Percentiles rank a stretch among this genome's conserved stretches.
These are phyloP conservation scores for Apis cerana DNA, from an alignment of 1,140 invertebrate genomes.

Conservation along the genomic window DNA sequence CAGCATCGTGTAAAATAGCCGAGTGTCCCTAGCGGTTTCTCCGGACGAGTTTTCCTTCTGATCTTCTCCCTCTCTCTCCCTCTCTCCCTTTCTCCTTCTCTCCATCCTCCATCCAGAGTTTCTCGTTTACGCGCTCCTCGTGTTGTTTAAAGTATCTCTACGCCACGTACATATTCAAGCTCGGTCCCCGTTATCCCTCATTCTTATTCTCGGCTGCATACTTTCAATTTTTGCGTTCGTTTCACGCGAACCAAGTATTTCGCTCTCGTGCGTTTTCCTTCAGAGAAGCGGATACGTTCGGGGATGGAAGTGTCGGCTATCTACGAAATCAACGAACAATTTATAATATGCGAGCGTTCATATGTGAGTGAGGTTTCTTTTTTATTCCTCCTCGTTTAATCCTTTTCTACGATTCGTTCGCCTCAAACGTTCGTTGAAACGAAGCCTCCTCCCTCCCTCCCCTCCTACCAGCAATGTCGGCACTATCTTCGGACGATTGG, in stretches of 20 bases:
- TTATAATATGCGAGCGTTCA: too few relatives aligned
- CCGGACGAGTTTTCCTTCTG: slow-evolving; percentile 28
- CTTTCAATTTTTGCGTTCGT: not conserved
- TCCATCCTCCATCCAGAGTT: not conserved
- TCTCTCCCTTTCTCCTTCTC: too few relatives aligned
- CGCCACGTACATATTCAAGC: not conserved
- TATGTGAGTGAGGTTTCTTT: too few relatives aligned
- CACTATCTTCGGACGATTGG: not conserved
- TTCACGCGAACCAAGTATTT: too few relatives aligned
- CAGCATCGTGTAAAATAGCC: slow-evolving; percentile 50
- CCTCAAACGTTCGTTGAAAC: not conserved
- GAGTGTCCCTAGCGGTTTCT: slow-evolving; percentile 54
- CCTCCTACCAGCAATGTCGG: too few relatives aligned
- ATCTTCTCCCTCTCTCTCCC: slow-evolving; percentile 9
- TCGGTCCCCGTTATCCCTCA: not conserved
- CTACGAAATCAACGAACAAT: too few relatives aligned
- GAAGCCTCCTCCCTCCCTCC: too few relatives aligned
- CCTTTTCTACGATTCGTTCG: not conserved
- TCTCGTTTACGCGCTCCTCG: not conserved
- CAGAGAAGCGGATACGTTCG: too few relatives aligned
- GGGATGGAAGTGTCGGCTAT: too few relatives aligned
- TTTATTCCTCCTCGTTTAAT: too few relatives aligned
- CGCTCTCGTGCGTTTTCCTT: too few relatives aligned
- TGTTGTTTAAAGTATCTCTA: not conserved
- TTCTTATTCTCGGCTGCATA: not conserved